Base-by-base conservation (phyloP, 2,113 vertebrate species). In the Helogale parvula region DNA sequence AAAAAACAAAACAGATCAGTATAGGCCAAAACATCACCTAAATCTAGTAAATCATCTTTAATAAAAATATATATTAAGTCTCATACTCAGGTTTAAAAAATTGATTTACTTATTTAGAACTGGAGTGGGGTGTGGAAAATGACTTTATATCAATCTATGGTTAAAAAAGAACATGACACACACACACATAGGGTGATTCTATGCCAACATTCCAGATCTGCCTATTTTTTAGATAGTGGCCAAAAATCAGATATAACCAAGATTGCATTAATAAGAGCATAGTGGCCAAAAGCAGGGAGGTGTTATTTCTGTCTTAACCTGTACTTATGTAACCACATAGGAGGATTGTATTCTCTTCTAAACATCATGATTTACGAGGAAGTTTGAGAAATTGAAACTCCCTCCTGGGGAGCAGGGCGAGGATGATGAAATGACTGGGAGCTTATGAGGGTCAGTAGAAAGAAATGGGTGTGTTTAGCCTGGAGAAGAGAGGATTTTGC, bases 401-500 rank as follows among this genome's bases (percentile, higher is more conserved):
- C 81, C 80, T 95, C 25, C 41, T n/a, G 35, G 12, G 69, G 72
- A 16, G 5, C 13, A 88, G 84, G 63, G 23, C 2, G 6, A 71
- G 52, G 54, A 80, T 92, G 96, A 96, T 84, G 84, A 95, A 96
- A 91, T 89, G 74, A 1, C 71, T 82, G 5, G n/a, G 8, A 97
- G 76, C 33, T 95, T 89, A 63, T 93, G 63, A 96, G 83, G 86
- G 94, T 93, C 74, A 65, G 65, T 27, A 66, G 65, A 87, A 87
- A 96, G 88, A 94, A 96, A 95, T 85, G 69, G 97, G 93, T 45
- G 33, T 89, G 54, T 84, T 95, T 85, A 97, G 93, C 94, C 96
- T 50, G 92, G 60, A 74, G 94, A 93, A 69, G 93, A 72, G 11
- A 92, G 38, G 68, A 72, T 71, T 88, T 90, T 76, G 35, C 63